Conservation (phyloP, 2,113 vertebrate species). For the Odontophorus gujanensis region DNA sequence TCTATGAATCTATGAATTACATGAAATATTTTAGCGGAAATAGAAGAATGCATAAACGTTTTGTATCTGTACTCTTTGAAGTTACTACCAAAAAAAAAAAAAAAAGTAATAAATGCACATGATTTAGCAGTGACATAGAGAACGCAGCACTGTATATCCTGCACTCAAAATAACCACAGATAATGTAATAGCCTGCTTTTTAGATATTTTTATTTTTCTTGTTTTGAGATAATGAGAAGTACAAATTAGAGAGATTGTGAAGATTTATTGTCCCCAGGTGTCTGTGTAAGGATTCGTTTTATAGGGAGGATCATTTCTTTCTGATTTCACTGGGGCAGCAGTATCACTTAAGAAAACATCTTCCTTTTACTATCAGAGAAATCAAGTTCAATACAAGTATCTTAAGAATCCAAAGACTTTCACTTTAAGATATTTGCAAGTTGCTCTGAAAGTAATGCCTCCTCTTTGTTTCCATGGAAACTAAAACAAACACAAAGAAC, state of each 20-base stretch:
- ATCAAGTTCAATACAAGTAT: not conserved
- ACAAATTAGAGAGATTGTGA: not conserved
- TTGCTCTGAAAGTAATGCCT: too few relatives aligned
- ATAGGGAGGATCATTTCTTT: not conserved
- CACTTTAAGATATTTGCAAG: not conserved
- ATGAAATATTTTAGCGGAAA: not conserved
- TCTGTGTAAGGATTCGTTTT: not conserved
- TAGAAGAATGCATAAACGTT: not conserved
- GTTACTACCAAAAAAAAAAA: not conserved
- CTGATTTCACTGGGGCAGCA: not conserved
- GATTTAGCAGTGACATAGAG: not conserved
- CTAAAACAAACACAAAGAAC: too few relatives aligned
- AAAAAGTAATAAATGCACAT: not conserved
- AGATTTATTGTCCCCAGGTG: constrained; percentile 62
- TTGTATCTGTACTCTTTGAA: not conserved
- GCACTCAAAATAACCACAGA: not conserved
- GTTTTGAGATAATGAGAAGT: not conserved
- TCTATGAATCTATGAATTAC: not conserved
- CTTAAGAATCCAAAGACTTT: not conserved
- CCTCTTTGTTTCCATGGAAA: too few relatives aligned
- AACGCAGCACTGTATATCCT: not conserved
- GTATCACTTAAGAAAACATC: not conserved
- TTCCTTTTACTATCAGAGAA: not conserved
- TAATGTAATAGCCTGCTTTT: not conserved
- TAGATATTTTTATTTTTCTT: not conserved